A percentile compares a stretch with the other conserved stretches of the same genome.
These are phyloP conservation scores for Pyrgus malvae DNA, from an alignment of 2,888 invertebrate species.

Conservation along the genomic window DNA sequence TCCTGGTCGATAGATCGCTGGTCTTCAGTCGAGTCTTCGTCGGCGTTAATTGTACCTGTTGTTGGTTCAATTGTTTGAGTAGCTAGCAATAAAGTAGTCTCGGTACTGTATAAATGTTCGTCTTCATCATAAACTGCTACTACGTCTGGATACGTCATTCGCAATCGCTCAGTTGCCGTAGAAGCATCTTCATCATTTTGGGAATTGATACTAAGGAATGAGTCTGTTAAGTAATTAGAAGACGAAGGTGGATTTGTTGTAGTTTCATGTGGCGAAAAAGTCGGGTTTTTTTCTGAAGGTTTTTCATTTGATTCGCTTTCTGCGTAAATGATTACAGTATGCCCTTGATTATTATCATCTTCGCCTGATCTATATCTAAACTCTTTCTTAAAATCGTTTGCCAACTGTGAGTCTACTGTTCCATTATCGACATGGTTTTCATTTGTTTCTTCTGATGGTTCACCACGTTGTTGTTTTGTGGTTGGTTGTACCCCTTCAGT, in stretches of 20 bases:
- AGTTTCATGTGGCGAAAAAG: background rate
- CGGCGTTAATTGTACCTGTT: background rate
- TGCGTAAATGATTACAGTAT: background rate
- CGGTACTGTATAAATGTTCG: background rate
- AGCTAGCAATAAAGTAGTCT: background rate
- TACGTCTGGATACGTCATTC: background rate
- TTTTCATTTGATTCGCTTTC: background rate
- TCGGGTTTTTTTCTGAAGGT: background rate
- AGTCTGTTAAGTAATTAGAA: background rate
- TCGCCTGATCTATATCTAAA: too few relatives aligned
- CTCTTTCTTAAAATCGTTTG: background rate
- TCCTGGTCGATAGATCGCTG: background rate
- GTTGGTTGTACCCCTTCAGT: background rate
- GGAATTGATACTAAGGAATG: background rate
- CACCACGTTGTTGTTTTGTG: background rate
- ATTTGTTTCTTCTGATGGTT: background rate
- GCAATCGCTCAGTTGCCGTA: background rate
- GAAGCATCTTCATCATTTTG: background rate
- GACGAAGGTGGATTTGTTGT: too few relatives aligned
- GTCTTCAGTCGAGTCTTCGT: background rate
- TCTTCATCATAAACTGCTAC: background rate
- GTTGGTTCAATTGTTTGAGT: background rate
- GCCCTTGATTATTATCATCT: background rate
- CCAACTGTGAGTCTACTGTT: background rate
- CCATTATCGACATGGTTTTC: background rate